These are phyloP conservation scores for Podargus strigoides DNA, from an alignment of 2,797 vertebrate species.

Conservation along the genomic window DNA sequence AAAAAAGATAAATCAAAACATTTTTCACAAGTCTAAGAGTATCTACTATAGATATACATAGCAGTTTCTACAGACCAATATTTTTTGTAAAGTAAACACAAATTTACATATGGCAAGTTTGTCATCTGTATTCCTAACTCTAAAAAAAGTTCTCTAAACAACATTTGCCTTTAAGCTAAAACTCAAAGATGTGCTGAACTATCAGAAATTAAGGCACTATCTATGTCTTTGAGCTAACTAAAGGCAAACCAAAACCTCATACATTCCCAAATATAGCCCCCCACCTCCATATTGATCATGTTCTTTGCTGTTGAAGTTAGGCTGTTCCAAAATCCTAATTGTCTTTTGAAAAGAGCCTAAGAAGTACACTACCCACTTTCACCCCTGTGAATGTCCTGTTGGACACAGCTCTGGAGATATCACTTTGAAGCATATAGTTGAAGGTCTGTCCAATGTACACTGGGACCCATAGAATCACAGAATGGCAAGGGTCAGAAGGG, in stretches of 20 bases:
- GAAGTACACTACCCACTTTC: background rate
- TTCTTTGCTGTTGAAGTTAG: background rate
- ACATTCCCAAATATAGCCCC: background rate
- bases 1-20: background rate
- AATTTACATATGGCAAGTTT: background rate
- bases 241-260: background rate
- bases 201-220: background rate
- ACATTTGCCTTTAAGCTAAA: background rate
- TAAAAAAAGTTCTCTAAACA: background rate
- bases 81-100: background rate
- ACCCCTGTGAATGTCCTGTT: background rate
- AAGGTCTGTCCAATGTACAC: rapidly evolving
- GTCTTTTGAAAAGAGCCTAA: background rate
- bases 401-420: background rate
- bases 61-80: background rate
- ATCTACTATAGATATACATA: background rate
- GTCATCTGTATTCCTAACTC: background rate
- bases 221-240: background rate
- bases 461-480: too few relatives aligned
- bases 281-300: background rate
- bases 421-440: background rate
- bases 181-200: background rate
- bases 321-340: background rate
- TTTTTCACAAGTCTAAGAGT: background rate
- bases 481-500: too few relatives aligned